These are phyloP conservation scores for Artemia sinica DNA, from an alignment of 2,888 invertebrate genomes.

Conservation along the genomic window DNA sequence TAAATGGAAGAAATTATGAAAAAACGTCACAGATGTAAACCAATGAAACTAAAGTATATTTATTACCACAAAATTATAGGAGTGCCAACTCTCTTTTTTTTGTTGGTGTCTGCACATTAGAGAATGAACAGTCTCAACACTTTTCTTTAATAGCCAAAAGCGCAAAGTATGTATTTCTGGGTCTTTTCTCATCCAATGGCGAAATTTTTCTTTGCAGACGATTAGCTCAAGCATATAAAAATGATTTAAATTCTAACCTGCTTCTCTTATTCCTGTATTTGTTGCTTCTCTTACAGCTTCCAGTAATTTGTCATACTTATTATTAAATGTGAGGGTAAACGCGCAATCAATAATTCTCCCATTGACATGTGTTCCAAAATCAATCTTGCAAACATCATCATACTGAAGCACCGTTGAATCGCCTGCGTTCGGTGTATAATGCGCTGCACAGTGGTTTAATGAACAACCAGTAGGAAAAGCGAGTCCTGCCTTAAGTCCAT, in stretches of 20 bases:
- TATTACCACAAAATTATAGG: too few species aligned
- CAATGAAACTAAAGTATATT: too few species aligned
- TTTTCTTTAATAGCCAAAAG: too few species aligned
- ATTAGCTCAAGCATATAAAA: background rate
- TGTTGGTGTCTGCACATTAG: too few species aligned
- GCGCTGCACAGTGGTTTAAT: constrained; percentile 91
- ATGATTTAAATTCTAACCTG: constrained; percentile 15
- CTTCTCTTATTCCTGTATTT: constrained; percentile 77
- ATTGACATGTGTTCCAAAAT: constrained; percentile 95
- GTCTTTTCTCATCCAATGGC: too few species aligned
- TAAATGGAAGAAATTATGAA: background rate
- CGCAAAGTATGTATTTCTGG: too few species aligned
- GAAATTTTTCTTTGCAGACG: background rate
- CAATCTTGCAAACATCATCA: constrained; percentile 96
- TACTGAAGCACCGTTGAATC: constrained; percentile 82
- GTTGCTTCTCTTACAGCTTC: constrained; percentile 96
- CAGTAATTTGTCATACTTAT: constrained; percentile 79
- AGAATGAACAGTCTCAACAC: too few species aligned
- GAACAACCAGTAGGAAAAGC: constrained; percentile 97
- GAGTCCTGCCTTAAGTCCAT: constrained; percentile 71
- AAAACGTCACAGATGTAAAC: background rate
- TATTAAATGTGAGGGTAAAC: constrained; percentile 90
- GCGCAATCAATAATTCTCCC: constrained; percentile 98
- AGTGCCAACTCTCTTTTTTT: background rate
- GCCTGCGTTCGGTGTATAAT: constrained; percentile 97